A percentile compares a stretch with the other conserved stretches of the same genome.
Evolutionary conservation across 2,888 invertebrate genomes (phyloP).

Genomic region (Drosophila algonquin): DNA sequence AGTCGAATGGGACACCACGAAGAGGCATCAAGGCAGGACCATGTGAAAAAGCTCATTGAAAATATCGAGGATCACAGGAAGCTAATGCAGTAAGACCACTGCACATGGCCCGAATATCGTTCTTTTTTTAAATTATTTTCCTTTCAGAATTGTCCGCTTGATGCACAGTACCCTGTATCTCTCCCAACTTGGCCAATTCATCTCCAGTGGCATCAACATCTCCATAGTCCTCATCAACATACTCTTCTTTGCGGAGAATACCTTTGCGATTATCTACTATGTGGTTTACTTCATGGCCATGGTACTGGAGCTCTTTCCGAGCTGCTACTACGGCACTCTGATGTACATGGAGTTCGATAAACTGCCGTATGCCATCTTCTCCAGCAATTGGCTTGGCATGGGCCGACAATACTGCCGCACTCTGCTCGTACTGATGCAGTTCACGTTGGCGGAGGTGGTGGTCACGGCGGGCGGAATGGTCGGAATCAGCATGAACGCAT

Average conservation of each 20-base stretch:
- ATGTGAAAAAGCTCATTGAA: constrained; percentile 10
- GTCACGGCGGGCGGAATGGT: constrained; percentile 41
- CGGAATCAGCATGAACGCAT: constrained; percentile 35
- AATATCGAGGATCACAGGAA: constrained; percentile 42
- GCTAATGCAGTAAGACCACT: constrained; percentile 36
- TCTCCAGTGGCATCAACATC: constrained; percentile 43
- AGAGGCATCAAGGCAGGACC: background rate
- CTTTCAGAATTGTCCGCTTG: constrained; percentile 18
- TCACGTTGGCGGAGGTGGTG: constrained; percentile 16
- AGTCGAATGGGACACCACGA: constrained; percentile 18
- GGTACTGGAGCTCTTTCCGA: constrained; percentile 37
- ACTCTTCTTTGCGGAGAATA: constrained; percentile 39
- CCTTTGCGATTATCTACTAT: constrained; percentile 16
- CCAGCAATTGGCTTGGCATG: constrained; percentile 30
- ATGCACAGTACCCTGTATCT: constrained; percentile 8
- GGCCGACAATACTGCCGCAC: background rate
- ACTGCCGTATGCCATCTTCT: constrained; percentile 36
- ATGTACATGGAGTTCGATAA: constrained; percentile 27
- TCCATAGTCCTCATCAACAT: constrained; percentile 34
- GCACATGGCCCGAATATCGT: too few species aligned
- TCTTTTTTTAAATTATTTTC: too few species aligned
- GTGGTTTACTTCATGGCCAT: constrained; percentile 35
- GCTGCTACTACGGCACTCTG: constrained; percentile 37
- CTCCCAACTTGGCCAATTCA: constrained; percentile 32
- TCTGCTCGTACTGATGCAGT: constrained; percentile 36